Evolutionary conservation across 2,888 invertebrate species (phyloP).

Genomic region (Leptothorax acervorum): DNA sequence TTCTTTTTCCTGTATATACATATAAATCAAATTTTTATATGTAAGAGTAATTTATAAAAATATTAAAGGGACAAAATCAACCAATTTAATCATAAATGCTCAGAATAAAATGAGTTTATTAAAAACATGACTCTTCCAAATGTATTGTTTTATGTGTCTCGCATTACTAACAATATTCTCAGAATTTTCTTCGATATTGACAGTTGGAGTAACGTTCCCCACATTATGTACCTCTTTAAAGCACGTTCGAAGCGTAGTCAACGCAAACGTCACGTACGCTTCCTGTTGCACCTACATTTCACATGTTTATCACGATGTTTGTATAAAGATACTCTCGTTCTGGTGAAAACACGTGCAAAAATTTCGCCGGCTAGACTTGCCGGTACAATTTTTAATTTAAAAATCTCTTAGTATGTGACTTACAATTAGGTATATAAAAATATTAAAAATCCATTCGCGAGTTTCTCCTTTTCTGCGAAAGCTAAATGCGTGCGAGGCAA

Average conservation of each 20-base stretch:
- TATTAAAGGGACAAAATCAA: not conserved
- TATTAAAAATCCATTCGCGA: not conserved
- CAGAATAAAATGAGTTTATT: not conserved
- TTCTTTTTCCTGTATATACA: not conserved
- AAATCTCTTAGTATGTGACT: not conserved
- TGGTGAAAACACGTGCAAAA: not conserved
- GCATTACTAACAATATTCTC: not conserved
- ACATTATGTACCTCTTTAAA: not conserved
- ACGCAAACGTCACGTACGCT: slow-evolving; percentile 11
- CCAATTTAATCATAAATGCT: not conserved
- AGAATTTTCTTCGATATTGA: not conserved
- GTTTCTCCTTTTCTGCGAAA: not conserved
- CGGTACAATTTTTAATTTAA: not conserved
- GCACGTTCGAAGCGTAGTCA: not conserved
- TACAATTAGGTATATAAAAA: not conserved
- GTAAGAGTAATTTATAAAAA: not conserved
- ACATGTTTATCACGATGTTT: not conserved
- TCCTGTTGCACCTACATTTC: slow-evolving; percentile 1
- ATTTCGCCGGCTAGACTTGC: not conserved
- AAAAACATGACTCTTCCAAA: not conserved
- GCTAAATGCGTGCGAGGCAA: no score
- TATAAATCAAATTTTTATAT: no score
- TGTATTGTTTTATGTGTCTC: not conserved
- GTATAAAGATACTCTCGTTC: not conserved
- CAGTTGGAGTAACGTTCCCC: not conserved